A percentile compares a stretch with the other conserved stretches of the same genome.
Conservation (phyloP, 2,797 vertebrate genomes). For the Melanotaenia parkinsoni region DNA sequence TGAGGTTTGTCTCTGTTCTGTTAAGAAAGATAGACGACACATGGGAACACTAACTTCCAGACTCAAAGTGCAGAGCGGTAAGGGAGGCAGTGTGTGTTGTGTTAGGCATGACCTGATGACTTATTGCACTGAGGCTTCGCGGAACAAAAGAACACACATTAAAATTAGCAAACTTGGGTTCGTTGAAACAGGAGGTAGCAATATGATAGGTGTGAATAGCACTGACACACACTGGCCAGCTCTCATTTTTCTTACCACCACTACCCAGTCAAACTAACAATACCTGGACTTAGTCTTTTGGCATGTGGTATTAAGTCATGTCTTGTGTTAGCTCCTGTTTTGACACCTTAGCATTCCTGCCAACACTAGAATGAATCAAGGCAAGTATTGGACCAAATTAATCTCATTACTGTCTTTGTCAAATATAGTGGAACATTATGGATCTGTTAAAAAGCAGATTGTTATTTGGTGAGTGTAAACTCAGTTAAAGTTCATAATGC, state of each 20-base stretch:
- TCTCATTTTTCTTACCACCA: constrained; percentile 52
- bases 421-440: constrained; percentile 11
- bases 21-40: constrained; percentile 64
- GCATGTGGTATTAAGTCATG: constrained; percentile 72
- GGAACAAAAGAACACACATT: not conserved
- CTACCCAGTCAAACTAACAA: constrained; percentile 59
- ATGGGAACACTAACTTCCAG: constrained; percentile 45
- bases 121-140: not conserved
- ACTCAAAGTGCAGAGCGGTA: constrained; percentile 38
- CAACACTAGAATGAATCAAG: constrained; percentile 58
- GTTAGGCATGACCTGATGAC: not conserved
- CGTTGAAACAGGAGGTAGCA: constrained; percentile 9
- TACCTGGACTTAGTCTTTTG: constrained; percentile 63
- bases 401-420: constrained; percentile 4
- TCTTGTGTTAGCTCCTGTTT: constrained; percentile 69
- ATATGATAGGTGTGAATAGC: constrained; percentile 28
- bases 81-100: constrained; percentile 59
- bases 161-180: constrained; percentile 9
- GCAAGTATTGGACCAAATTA: constrained; percentile 33
- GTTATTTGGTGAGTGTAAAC: not conserved
- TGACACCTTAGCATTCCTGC: constrained; percentile 71
- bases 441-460: constrained; percentile 1
- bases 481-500: constrained; percentile 18
- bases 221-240: constrained; percentile 61
- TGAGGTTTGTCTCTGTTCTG: constrained; percentile 73